Conservation (phyloP, 2,797 vertebrate genomes). For the Iguana delicatissima region DNA sequence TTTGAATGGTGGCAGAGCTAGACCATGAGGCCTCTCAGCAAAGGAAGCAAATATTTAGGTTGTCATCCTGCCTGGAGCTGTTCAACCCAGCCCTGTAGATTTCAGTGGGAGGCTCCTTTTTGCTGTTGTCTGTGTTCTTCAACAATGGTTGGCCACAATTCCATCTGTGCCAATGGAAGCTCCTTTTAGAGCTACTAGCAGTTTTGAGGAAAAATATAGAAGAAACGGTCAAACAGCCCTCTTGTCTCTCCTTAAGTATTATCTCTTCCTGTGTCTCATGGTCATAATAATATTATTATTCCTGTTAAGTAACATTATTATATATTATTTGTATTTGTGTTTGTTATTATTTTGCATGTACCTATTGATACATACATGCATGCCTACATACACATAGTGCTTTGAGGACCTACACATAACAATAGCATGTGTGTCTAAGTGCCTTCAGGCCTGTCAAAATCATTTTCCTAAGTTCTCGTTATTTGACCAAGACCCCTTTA, state of each 20-base stretch:
- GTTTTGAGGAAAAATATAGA: background rate
- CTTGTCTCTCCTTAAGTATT: background rate
- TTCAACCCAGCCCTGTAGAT: background rate
- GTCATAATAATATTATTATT: too few species aligned
- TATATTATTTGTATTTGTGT: too few species aligned
- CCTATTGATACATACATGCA: too few species aligned
- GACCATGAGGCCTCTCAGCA: slow-evolving; percentile 20
- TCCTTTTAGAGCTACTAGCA: background rate
- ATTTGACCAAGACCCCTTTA: too few species aligned
- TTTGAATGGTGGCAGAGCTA: slow-evolving; percentile 45
- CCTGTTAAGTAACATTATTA: too few species aligned
- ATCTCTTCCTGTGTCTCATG: too few species aligned
- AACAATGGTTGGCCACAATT: background rate
- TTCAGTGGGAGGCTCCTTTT: background rate
- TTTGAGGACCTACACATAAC: too few species aligned
- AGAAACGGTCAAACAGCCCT: background rate
- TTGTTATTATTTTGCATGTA: too few species aligned
- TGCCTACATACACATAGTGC: too few species aligned
- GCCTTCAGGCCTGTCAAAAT: too few species aligned
- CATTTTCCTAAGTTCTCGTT: too few species aligned
- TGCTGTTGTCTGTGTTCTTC: background rate
- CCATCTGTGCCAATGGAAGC: background rate
- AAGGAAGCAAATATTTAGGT: slow-evolving; percentile 29
- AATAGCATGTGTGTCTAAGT: too few species aligned
- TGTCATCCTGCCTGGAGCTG: background rate